Conservation (phyloP, 2,888 invertebrate genomes). For the Agrilus mali region DNA sequence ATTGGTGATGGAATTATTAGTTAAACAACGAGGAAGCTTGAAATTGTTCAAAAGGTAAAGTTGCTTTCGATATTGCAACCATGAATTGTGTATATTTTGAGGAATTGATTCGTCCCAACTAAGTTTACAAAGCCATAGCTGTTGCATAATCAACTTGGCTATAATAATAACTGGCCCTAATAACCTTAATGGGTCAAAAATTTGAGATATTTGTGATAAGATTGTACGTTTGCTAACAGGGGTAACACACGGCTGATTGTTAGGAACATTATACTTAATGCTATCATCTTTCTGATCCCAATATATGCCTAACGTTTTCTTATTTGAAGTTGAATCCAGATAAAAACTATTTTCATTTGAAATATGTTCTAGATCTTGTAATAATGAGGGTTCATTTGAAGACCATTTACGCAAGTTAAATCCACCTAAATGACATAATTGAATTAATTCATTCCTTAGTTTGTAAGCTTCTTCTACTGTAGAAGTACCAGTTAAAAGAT, state of each 20-base stretch:
- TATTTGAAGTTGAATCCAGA: no score
- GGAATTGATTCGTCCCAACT: conserved; percentile 12
- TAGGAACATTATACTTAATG: background rate
- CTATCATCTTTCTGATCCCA: background rate
- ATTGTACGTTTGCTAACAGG: conserved; percentile 5
- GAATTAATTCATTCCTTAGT: background rate
- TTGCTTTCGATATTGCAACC: conserved; percentile 5
- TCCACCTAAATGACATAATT: background rate
- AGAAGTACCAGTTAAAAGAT: conserved; percentile 1
- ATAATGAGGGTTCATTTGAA: background rate
- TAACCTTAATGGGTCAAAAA: conserved; percentile 17
- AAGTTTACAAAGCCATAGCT: conserved; percentile 11
- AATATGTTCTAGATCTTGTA: no score
- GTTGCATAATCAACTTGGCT: conserved; percentile 15
- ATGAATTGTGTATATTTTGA: conserved; percentile 5
- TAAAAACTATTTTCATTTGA: no score
- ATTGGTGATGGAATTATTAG: background rate
- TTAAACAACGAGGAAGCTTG: conserved; percentile 7
- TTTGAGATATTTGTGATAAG: conserved; percentile 12
- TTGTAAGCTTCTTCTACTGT: background rate
- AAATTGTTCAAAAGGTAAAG: conserved; percentile 4
- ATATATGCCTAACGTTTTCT: no score
- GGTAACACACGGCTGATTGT: background rate
- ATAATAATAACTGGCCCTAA: conserved; percentile 13
- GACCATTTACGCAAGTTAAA: background rate